Evolutionary conservation across 2,888 invertebrate genomes (phyloP).

Genomic region (Drosophila parthenogenetica): DNA sequence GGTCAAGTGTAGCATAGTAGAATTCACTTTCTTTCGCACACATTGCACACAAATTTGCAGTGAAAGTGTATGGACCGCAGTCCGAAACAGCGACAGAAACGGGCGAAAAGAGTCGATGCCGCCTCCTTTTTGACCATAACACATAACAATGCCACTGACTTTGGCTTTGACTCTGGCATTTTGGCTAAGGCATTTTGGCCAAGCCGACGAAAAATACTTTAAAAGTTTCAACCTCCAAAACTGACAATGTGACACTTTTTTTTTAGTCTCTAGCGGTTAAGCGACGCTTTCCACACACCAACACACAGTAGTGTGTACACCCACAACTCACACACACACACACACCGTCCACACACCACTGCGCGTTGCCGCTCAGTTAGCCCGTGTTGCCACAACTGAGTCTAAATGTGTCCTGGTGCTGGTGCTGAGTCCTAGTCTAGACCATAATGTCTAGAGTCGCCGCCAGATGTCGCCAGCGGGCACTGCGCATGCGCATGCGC

Average conservation of each 20-base stretch:
- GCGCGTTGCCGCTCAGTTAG: conserved; percentile 34
- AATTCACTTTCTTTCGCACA: conserved; percentile 76
- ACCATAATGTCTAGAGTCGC: conserved; percentile 25
- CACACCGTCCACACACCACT: conserved; percentile 5
- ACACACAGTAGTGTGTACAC: conserved; percentile 24
- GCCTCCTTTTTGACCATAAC: conserved; percentile 66
- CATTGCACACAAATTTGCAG: conserved; percentile 63
- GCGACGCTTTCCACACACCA: conserved; percentile 33
- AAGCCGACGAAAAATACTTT: conserved; percentile 48
- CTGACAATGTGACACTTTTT: conserved; percentile 66
- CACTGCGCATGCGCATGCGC: conserved; percentile 53
- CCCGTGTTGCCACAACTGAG: conserved; percentile 20
- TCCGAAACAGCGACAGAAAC: conserved; percentile 12
- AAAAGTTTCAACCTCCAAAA: conserved; percentile 38
- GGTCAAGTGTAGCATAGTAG: conserved; percentile 79
- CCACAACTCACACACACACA: conserved; percentile 27
- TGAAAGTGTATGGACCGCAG: conserved; percentile 59
- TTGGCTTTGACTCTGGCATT: conserved; percentile 10
- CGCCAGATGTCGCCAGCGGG: conserved; percentile 69
- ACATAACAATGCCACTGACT: conserved; percentile 63
- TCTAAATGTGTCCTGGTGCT: conserved; percentile 10
- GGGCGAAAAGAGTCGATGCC: conserved; percentile 15
- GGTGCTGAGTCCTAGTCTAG: conserved; percentile 48
- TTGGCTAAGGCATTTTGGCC: conserved; percentile 1
- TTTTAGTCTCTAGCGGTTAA: neutral